Conservation (phyloP, 1,140 invertebrate genomes). For the Nebria ingens region DNA sequence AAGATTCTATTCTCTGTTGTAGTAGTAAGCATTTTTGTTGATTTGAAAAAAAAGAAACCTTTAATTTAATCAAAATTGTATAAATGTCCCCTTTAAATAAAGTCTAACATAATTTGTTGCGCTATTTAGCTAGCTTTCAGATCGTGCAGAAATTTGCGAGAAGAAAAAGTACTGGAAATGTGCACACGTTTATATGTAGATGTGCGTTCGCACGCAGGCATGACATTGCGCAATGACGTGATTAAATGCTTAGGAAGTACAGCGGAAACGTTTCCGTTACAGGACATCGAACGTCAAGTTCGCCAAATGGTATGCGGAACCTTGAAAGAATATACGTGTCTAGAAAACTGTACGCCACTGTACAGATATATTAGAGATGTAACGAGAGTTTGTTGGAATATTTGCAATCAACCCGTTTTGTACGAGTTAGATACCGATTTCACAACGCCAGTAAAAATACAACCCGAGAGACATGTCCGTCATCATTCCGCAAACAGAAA, state of each 20-base stretch:
- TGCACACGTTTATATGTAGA: constrained; percentile 41
- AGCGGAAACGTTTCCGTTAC: constrained; percentile 44
- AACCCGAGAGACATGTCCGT: constrained; percentile 45
- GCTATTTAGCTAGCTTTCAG: constrained; percentile 48
- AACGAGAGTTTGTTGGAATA: constrained; percentile 45
- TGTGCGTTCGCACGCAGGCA: constrained; percentile 12
- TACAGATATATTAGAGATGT: constrained; percentile 42
- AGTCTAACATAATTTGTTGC: constrained; percentile 12
- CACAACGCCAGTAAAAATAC: constrained; percentile 41
- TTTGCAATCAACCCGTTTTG: constrained; percentile 46
- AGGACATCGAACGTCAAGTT: constrained; percentile 47
- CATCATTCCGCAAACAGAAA: constrained; percentile 43
- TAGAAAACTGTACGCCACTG: constrained; percentile 37
- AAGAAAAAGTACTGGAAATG: constrained; percentile 45
- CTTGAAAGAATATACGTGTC: constrained; percentile 48
- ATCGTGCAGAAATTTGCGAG: constrained; percentile 48
- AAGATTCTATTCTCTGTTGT: constrained; percentile 92
- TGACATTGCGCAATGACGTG: constrained; percentile 37
- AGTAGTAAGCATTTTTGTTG: constrained; percentile 64
- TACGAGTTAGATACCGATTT: constrained; percentile 51
- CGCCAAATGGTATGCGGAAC: constrained; percentile 33
- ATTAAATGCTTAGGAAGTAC: constrained; percentile 38
- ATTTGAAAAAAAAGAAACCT: no score
- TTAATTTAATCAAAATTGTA: constrained; percentile 5
- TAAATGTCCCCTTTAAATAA: neutral